Conservation (phyloP, 2,113 vertebrate genomes). For the Pleuronectes platessa region DNA sequence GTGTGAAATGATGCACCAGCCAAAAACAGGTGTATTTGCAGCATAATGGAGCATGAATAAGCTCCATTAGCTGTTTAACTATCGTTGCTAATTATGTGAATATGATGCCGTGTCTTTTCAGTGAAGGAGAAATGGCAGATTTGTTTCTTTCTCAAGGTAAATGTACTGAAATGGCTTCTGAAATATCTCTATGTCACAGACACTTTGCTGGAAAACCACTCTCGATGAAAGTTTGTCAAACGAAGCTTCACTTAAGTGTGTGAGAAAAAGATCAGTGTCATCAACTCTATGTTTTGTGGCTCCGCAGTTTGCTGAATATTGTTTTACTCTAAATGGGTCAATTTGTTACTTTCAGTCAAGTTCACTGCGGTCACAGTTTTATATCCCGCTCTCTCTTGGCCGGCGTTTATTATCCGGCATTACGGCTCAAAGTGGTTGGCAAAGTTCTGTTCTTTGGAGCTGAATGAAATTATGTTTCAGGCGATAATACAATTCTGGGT, state of each 20-base stretch:
- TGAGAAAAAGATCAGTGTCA: slow-evolving; percentile 3
- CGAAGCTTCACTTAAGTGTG: background rate
- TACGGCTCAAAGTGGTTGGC: slow-evolving; percentile 7
- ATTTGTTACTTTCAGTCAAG: slow-evolving; percentile 16
- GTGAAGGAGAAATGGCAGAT: background rate
- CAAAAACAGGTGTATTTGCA: background rate
- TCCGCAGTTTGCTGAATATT: slow-evolving; percentile 27
- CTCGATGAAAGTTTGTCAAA: background rate
- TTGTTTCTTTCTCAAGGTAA: background rate
- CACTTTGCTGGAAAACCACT: background rate
- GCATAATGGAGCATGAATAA: background rate
- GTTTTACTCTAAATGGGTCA: slow-evolving; percentile 5
- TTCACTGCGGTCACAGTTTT: background rate
- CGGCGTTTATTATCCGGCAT: slow-evolving; percentile 18
- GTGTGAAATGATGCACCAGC: background rate
- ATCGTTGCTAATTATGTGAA: background rate
- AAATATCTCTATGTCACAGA: background rate
- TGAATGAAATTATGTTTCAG: background rate
- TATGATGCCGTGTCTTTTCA: background rate
- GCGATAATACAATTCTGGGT: background rate
- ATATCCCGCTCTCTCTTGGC: slow-evolving; percentile 5
- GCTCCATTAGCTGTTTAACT: background rate
- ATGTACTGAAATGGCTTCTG: background rate
- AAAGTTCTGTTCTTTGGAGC: slow-evolving; percentile 12
- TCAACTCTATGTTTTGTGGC: background rate